Evolutionary conservation across 2,113 vertebrate species (phyloP).

Genomic region (Alexandromys fortis): DNA sequence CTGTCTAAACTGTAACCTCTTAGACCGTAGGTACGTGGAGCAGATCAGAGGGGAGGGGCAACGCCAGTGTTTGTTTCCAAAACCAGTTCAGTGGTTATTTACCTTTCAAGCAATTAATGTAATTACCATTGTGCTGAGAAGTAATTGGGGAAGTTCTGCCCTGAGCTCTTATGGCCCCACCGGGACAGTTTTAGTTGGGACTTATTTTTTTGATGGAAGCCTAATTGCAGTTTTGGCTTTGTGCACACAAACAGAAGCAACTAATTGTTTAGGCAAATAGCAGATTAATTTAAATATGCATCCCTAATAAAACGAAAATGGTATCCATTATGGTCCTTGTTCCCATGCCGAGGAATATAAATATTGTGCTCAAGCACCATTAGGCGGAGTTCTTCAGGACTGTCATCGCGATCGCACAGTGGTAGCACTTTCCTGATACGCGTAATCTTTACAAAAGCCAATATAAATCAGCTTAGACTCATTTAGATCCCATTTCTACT

Average conservation of each 20-base stretch:
- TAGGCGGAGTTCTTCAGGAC: constrained; percentile 89
- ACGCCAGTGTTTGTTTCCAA: constrained; percentile 67
- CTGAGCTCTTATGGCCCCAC: constrained; percentile 85
- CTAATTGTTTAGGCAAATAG: constrained; percentile 93
- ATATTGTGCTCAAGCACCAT: constrained; percentile 89
- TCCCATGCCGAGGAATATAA: constrained; percentile 89
- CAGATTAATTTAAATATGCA: constrained; percentile 94
- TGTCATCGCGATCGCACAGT: constrained; percentile 87
- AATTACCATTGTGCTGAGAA: constrained; percentile 89
- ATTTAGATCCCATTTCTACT: constrained; percentile 89
- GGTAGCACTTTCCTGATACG: constrained; percentile 87
- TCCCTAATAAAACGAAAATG: constrained; percentile 91
- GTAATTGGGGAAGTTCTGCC: constrained; percentile 89
- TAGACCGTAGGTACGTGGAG: neutral
- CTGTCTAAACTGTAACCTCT: constrained; percentile 68
- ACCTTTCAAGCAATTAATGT: constrained; percentile 90
- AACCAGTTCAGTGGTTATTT: constrained; percentile 89
- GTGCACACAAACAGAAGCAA: constrained; percentile 87
- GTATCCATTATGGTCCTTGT: constrained; percentile 88
- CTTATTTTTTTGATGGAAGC: constrained; percentile 90
- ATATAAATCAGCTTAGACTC: constrained; percentile 91
- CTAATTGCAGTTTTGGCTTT: constrained; percentile 92
- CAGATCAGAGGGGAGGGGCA: constrained; percentile 60
- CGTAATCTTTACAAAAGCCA: constrained; percentile 89
- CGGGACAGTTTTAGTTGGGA: constrained; percentile 88